A percentile compares a stretch with the other conserved stretches of the same genome.
phyloP scores from a whole-genome alignment of 2,113 vertebrate species.

The Phainopepla nitens region DNA sequence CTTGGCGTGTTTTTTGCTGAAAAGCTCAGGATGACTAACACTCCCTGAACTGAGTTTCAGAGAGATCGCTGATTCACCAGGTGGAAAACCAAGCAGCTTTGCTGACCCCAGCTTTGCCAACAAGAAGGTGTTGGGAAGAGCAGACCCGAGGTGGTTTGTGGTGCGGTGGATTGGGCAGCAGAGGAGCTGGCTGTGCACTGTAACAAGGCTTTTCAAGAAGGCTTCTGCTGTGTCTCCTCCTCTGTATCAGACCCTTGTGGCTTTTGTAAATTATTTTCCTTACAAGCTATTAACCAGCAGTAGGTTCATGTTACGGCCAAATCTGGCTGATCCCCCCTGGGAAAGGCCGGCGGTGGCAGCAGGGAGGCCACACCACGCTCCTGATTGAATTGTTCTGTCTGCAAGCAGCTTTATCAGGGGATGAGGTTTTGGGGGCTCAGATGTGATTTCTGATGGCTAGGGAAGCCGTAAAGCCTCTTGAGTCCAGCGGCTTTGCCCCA shows the following conservation, averaged over 20 bases:
- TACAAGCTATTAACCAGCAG: neutral
- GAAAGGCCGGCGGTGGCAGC: neutral
- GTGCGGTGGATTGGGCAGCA: fast-evolving
- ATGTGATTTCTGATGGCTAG: neutral
- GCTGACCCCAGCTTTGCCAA: neutral
- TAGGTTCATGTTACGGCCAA: neutral
- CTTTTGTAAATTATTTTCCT: neutral
- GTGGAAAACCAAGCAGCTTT: neutral
- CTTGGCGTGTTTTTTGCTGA: neutral
- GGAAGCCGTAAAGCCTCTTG: neutral
- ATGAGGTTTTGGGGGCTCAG: neutral
- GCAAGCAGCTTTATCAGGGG: neutral
- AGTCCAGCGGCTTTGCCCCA: neutral
- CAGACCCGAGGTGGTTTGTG: fast-evolving
- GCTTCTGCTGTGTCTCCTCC: neutral
- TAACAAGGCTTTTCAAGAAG: neutral
- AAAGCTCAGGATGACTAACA: neutral
- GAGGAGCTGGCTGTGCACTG: neutral
- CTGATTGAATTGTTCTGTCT: neutral
- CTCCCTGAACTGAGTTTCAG: fast-evolving
- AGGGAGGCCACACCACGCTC: neutral
- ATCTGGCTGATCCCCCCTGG: neutral
- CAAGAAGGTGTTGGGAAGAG: neutral
- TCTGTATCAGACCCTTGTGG: neutral
- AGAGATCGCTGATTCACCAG: neutral